Percentiles rank a stretch among this genome's conserved stretches.
These are phyloP conservation scores for Drosophila austrosaltans DNA, from an alignment of 2,888 invertebrate species.

Conservation along the genomic window DNA sequence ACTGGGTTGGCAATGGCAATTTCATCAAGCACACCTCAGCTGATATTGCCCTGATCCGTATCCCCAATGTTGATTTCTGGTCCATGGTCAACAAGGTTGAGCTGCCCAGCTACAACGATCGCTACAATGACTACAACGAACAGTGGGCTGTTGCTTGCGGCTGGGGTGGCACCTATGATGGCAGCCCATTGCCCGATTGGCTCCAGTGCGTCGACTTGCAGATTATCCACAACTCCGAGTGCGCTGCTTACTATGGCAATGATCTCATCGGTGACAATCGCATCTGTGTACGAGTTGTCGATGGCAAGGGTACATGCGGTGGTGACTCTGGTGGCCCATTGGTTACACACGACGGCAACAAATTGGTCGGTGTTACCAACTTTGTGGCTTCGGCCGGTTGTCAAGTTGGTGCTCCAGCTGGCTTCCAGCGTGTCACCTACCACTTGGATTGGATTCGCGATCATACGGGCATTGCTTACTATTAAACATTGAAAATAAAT, in stretches of 20 bases:
- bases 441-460: conserved; percentile 66
- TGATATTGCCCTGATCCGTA: conserved; percentile 69
- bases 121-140: conserved; percentile 53
- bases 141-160: conserved; percentile 64
- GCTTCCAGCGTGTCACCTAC: conserved; percentile 56
- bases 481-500: background rate
- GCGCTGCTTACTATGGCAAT: conserved; percentile 78
- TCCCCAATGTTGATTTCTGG: conserved; percentile 60
- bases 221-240: conserved; percentile 74
- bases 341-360: conserved; percentile 48
- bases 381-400: conserved; percentile 60
- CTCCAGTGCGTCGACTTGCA: conserved; percentile 58
- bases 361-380: conserved; percentile 57
- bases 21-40: conserved; percentile 56
- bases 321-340: conserved; percentile 83
- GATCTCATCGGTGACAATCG: conserved; percentile 42
- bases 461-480: conserved; percentile 46
- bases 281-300: conserved; percentile 39
- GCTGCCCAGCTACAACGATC: conserved; percentile 56
- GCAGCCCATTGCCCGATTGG: conserved; percentile 74
- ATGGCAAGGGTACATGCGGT: conserved; percentile 77
- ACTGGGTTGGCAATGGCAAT: conserved; percentile 54
- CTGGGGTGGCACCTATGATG: conserved; percentile 67
- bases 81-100: conserved; percentile 50
- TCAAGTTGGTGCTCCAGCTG: conserved; percentile 47